A percentile compares a stretch with the other conserved stretches of the same genome.
phyloP scores from a whole-genome alignment of 2,797 vertebrate genomes.

The Aphelocoma californica region DNA sequence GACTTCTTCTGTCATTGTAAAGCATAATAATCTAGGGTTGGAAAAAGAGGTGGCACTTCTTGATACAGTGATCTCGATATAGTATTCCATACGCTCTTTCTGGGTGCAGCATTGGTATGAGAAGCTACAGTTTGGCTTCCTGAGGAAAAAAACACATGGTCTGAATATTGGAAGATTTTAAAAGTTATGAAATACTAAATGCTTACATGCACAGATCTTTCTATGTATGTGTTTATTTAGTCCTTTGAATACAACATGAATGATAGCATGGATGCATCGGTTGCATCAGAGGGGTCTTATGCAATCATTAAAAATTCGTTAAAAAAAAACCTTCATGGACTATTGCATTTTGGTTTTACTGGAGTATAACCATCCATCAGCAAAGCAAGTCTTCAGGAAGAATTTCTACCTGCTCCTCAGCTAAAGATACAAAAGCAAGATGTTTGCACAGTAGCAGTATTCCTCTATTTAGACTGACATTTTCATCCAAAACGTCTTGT shows the following conservation, averaged over 20 bases:
- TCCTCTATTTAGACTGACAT: neutral
- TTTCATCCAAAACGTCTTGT: neutral
- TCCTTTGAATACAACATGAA: neutral
- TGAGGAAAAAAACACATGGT: fast-evolving
- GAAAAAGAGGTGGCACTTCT: neutral
- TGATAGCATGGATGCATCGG: neutral
- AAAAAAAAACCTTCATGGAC: neutral
- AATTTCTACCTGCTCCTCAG: neutral
- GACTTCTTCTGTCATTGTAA: neutral
- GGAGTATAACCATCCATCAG: neutral
- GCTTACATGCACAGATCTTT: neutral
- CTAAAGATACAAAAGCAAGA: neutral
- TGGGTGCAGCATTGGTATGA: neutral
- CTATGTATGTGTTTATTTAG: neutral
- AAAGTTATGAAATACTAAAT: neutral
- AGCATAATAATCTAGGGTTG: neutral
- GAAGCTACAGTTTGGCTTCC: neutral
- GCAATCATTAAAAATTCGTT: neutral
- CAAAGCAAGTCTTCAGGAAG: neutral
- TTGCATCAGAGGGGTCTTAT: neutral
- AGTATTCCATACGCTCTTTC: neutral
- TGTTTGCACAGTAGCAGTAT: neutral
- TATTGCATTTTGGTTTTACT: neutral
- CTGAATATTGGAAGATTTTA: neutral
- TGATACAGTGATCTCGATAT: neutral